These are phyloP conservation scores for Lasioglossum marginatum DNA, from an alignment of 2,888 invertebrate genomes.

Conservation along the genomic window DNA sequence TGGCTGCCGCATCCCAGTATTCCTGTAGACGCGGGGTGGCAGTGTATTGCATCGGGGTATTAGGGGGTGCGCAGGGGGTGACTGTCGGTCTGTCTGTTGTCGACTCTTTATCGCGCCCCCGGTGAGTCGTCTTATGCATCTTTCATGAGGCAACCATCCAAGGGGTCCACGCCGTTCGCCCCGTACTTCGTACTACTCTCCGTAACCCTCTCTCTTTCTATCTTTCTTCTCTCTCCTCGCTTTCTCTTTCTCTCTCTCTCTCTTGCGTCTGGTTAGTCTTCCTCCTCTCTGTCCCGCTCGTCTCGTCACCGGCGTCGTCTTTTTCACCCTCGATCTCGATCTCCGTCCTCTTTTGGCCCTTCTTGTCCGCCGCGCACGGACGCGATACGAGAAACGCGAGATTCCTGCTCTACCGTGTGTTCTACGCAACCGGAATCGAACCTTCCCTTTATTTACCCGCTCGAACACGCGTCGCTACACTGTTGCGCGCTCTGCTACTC, in stretches of 20 bases:
- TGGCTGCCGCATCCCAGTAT: slow-evolving; percentile 68
- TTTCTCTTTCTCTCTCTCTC: slow-evolving; percentile 23
- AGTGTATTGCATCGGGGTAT: slow-evolving; percentile 83
- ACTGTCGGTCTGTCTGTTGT: slow-evolving; percentile 85
- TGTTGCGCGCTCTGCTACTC: background rate
- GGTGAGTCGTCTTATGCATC: slow-evolving; percentile 85
- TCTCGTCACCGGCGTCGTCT: slow-evolving; percentile 13
- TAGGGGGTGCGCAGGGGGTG: slow-evolving; percentile 81
- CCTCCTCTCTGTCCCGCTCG: slow-evolving; percentile 1
- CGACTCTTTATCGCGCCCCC: slow-evolving; percentile 85
- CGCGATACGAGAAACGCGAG: slow-evolving; percentile 35
- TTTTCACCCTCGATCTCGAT: slow-evolving; percentile 26
- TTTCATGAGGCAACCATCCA: slow-evolving; percentile 84
- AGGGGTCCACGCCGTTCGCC: slow-evolving; percentile 81
- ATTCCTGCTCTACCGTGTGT: slow-evolving; percentile 14
- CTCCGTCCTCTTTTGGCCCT: slow-evolving; percentile 18
- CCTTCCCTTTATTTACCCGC: slow-evolving; percentile 39
- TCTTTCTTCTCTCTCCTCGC: slow-evolving; percentile 26
- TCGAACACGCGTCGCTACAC: slow-evolving; percentile 4
- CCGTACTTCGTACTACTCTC: slow-evolving; percentile 64
- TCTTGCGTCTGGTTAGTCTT: slow-evolving; percentile 1
- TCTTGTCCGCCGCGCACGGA: slow-evolving; percentile 8
- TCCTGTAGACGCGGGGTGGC: slow-evolving; percentile 66
- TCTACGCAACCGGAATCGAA: slow-evolving; percentile 20
- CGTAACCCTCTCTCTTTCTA: slow-evolving; percentile 67